Conservation (phyloP, 2,113 vertebrate species). For the Lophius piscatorius region DNA sequence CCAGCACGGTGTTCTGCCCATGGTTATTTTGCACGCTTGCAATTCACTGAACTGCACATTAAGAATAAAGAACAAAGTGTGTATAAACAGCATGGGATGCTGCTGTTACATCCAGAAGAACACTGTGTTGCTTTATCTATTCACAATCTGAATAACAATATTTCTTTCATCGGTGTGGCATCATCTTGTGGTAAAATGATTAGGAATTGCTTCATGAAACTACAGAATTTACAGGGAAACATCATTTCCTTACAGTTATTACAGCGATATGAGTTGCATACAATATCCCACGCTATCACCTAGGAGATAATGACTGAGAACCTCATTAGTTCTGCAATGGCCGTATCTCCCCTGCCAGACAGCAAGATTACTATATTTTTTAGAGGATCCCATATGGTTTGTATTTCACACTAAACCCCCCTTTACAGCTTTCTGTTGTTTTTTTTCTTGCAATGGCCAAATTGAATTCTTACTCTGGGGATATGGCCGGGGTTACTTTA, state of each 20-base stretch:
- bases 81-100: not conserved
- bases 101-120: not conserved
- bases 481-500: slow-evolving; percentile 72
- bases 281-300: slow-evolving; percentile 51
- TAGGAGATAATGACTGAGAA: slow-evolving; percentile 65
- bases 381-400: slow-evolving; percentile 49
- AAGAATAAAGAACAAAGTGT: not conserved
- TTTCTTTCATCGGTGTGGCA: not conserved
- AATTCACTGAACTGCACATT: slow-evolving; percentile 9
- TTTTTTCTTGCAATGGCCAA: slow-evolving; percentile 53
- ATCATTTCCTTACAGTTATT: slow-evolving; percentile 40
- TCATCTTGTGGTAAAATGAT: slow-evolving; percentile 30
- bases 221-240: slow-evolving; percentile 17
- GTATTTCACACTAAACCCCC: slow-evolving; percentile 70
- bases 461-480: slow-evolving; percentile 68
- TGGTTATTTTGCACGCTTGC: slow-evolving; percentile 24
- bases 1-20: slow-evolving; percentile 40
- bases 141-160: not conserved
- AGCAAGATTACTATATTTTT: slow-evolving; percentile 63
- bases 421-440: slow-evolving; percentile 64
- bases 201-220: slow-evolving; percentile 20
- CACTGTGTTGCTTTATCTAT: not conserved
- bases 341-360: slow-evolving; percentile 70
- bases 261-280: slow-evolving; percentile 47
- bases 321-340: slow-evolving; percentile 69